Percentiles rank a stretch among this genome's conserved stretches.
These are phyloP conservation scores for Philypnodon macrostomus DNA, from an alignment of 2,797 vertebrate genomes.

Conservation along the genomic window DNA sequence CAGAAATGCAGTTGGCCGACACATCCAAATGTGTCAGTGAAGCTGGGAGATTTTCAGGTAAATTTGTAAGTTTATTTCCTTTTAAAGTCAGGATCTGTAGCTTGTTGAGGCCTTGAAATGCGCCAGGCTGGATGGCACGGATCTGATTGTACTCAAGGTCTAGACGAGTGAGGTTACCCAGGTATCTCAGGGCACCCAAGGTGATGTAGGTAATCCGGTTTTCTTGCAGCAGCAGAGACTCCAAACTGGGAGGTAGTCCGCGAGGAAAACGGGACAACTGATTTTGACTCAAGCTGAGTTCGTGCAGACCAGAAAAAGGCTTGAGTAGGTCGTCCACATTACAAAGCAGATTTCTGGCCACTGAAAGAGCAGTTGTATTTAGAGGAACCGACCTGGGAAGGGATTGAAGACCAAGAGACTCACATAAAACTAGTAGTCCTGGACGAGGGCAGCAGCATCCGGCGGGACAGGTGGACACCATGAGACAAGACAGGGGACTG, in stretches of 20 bases:
- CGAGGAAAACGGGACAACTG: slow-evolving; percentile 74
- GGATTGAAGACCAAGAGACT: slow-evolving; percentile 75
- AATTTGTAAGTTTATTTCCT: slow-evolving; percentile 69
- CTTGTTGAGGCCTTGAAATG: slow-evolving; percentile 63
- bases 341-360: slow-evolving; percentile 79
- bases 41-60: slow-evolving; percentile 69
- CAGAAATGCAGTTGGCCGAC: slow-evolving; percentile 77
- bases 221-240: slow-evolving; percentile 76
- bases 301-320: slow-evolving; percentile 71
- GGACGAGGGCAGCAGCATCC: slow-evolving; percentile 77
- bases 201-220: slow-evolving; percentile 82
- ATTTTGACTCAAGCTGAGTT: slow-evolving; percentile 80
- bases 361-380: slow-evolving; percentile 69
- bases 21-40: slow-evolving; percentile 76
- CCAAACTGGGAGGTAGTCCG: slow-evolving; percentile 77
- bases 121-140: slow-evolving; percentile 74
- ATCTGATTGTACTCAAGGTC: slow-evolving; percentile 79
- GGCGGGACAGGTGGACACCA: slow-evolving; percentile 62
- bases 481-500: slow-evolving; percentile 46
- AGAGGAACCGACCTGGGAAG: slow-evolving; percentile 75
- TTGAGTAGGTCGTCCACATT: slow-evolving; percentile 75
- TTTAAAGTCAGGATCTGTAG: slow-evolving; percentile 72
- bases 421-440: slow-evolving; percentile 74
- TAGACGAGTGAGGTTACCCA: slow-evolving; percentile 76
- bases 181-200: slow-evolving; percentile 62